Evolutionary conservation across 2,888 invertebrate species (phyloP).

Genomic region (Tipula lateralis): DNA sequence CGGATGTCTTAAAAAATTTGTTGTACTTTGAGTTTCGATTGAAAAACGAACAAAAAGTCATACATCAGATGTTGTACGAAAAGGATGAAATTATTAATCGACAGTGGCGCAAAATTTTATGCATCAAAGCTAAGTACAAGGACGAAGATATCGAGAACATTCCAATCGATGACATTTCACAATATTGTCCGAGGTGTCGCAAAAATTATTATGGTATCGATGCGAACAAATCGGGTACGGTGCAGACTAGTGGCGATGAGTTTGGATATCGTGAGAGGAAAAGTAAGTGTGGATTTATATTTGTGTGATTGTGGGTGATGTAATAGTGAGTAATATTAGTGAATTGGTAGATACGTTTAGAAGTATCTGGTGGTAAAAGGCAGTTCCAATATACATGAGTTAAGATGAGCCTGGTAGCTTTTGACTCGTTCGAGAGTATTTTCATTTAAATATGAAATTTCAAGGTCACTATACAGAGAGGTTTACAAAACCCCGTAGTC

Average conservation of each 20-base stretch:
- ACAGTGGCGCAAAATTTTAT: slow-evolving; percentile 42
- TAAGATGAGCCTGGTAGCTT: no score
- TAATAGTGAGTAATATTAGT: no score
- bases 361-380: no score
- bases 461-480: no score
- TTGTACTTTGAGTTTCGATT: slow-evolving; percentile 47
- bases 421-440: no score
- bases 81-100: slow-evolving; percentile 40
- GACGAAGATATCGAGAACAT: slow-evolving; percentile 34
- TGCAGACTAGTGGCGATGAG: slow-evolving; percentile 35
- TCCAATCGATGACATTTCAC: slow-evolving; percentile 37
- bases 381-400: no score
- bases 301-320: no score
- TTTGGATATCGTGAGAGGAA: slow-evolving; percentile 37
- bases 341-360: no score
- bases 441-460: no score
- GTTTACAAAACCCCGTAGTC: no score
- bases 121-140: slow-evolving; percentile 41
- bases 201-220: slow-evolving; percentile 48
- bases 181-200: slow-evolving; percentile 48
- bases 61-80: slow-evolving; percentile 45
- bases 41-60: slow-evolving; percentile 47
- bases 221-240: slow-evolving; percentile 42
- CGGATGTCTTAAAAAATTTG: slow-evolving; percentile 47
- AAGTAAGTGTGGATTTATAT: slow-evolving; percentile 40